Percentiles rank a stretch among this genome's conserved stretches.
Evolutionary conservation across 2,797 vertebrate species (phyloP).

Genomic region (Phoxinus dragarum): DNA sequence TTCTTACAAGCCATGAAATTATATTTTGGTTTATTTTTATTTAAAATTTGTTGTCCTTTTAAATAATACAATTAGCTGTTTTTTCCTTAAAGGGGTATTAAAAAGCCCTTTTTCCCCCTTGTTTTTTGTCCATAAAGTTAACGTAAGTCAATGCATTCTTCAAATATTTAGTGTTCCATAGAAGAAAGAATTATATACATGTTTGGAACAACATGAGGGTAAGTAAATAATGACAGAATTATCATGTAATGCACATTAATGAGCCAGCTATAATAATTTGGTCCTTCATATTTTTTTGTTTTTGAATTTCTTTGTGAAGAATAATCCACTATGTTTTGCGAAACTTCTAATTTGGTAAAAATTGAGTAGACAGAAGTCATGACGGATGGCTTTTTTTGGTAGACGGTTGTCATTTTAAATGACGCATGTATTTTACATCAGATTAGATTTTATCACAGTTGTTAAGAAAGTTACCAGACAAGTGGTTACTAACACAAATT

Average conservation of each 20-base stretch:
- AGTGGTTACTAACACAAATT: constrained; percentile 3
- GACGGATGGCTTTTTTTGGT: background rate
- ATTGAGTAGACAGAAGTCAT: background rate
- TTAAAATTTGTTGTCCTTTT: background rate
- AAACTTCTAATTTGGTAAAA: no score
- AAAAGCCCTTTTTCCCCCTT: no score
- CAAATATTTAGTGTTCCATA: background rate
- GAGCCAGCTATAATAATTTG: background rate
- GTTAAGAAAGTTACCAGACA: background rate
- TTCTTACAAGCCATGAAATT: no score
- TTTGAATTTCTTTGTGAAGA: background rate
- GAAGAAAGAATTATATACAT: background rate
- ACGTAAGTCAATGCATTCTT: no score
- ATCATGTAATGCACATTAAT: background rate
- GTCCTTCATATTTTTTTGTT: no score
- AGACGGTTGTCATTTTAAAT: background rate
- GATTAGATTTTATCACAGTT: background rate
- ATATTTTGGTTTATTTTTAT: background rate
- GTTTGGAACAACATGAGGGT: background rate
- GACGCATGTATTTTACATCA: background rate
- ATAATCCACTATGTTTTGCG: background rate
- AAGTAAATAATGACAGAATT: background rate
- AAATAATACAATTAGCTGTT: background rate
- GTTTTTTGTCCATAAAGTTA: no score
- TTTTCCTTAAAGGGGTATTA: background rate